These are phyloP conservation scores for Echinarachnius parma DNA, from an alignment of 53 echinoderm and acorn worm genomes.

Conservation along the genomic window DNA sequence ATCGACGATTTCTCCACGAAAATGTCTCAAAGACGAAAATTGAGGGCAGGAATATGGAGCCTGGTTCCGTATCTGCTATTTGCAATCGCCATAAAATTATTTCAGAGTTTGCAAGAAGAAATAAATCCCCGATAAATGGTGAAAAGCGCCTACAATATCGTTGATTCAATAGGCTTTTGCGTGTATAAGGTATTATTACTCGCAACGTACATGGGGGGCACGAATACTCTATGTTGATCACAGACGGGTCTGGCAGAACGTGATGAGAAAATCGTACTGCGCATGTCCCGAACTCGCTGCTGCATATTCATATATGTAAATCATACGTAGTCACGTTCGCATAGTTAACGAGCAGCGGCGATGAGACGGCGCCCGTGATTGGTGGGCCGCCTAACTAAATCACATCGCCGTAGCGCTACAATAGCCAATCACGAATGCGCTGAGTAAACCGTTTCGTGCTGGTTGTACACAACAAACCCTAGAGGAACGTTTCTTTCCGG, in stretches of 20 bases:
- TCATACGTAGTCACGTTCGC: constrained; percentile 68
- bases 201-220: too few species aligned
- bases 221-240: too few species aligned
- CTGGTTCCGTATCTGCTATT: too few species aligned
- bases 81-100: too few species aligned
- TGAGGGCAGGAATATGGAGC: too few species aligned
- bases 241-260: too few species aligned
- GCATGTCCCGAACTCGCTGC: constrained; percentile 57
- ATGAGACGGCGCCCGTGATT: constrained; percentile 47
- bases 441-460: background rate
- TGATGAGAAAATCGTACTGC: constrained; percentile 74
- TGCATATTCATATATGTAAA: constrained; percentile 74
- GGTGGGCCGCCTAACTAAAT: background rate
- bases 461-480: constrained; percentile 42
- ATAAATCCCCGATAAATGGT: too few species aligned
- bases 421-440: constrained; percentile 3
- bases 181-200: too few species aligned
- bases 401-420: background rate
- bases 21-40: too few species aligned
- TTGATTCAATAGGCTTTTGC: too few species aligned
- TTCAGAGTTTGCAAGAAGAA: too few species aligned
- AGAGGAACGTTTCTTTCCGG: constrained; percentile 48
- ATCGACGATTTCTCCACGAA: constrained; percentile 29
- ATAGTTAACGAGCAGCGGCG: constrained; percentile 48
- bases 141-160: too few species aligned